These are phyloP conservation scores for Fregata magnificens DNA, from an alignment of 2,113 vertebrate species.

Conservation along the genomic window DNA sequence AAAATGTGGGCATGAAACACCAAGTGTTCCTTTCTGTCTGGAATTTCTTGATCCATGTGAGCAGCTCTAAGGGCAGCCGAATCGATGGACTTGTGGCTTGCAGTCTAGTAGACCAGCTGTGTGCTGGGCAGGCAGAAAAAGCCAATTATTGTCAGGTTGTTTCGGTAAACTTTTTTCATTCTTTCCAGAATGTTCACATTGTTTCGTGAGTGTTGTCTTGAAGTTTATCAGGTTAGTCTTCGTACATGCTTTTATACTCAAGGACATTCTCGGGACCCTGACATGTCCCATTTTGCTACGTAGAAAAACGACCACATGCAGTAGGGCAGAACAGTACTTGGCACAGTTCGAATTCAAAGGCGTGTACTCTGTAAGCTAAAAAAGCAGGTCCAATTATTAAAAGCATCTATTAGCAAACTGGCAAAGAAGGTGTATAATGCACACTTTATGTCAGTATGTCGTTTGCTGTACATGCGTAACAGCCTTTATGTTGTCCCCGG, in stretches of 20 bases:
- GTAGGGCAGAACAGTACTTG: background rate
- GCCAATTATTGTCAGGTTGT: background rate
- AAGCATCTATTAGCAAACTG: background rate
- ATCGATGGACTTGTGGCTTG: background rate
- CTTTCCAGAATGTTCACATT: background rate
- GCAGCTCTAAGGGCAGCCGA: background rate
- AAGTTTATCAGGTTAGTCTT: background rate
- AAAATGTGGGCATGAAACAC: background rate
- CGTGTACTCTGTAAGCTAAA: background rate
- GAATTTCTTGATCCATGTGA: background rate
- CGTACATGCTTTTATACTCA: background rate
- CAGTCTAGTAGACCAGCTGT: background rate
- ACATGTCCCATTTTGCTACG: background rate
- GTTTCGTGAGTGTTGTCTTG: background rate
- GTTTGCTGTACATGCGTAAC: rapidly evolving
- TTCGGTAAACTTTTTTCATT: background rate
- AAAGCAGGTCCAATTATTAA: background rate
- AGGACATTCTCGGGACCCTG: background rate
- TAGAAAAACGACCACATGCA: background rate
- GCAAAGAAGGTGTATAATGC: background rate
- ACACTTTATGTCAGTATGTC: background rate
- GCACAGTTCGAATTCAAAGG: background rate
- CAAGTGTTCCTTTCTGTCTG: background rate
- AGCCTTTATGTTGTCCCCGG: background rate
- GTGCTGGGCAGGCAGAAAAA: background rate